A percentile compares a stretch with the other conserved stretches of the same genome.
phyloP scores from a whole-genome alignment of 2,888 invertebrate species.

The Andrena marginata region DNA sequence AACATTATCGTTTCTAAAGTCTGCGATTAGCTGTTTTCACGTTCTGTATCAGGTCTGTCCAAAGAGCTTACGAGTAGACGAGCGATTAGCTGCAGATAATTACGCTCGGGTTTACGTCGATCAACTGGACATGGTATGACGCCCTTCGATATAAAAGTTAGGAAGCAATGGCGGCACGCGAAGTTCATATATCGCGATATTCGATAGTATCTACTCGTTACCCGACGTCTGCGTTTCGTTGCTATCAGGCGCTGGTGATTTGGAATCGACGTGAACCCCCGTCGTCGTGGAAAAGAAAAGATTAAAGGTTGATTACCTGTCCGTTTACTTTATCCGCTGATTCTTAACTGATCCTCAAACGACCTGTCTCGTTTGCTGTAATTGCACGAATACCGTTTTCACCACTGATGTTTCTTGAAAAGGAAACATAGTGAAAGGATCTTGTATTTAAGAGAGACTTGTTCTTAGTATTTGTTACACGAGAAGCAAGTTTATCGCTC shows the following conservation, averaged over 20 bases:
- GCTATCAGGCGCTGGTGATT: slow-evolving; percentile 23
- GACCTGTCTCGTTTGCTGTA: slow-evolving; percentile 6
- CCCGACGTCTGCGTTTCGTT: slow-evolving; percentile 32
- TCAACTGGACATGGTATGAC: slow-evolving; percentile 23
- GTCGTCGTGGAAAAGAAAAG: slow-evolving; percentile 11
- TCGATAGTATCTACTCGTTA: slow-evolving; percentile 8
- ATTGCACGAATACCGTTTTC: slow-evolving; percentile 17
- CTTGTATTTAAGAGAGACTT: neutral
- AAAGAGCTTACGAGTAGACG: slow-evolving; percentile 1
- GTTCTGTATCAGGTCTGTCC: neutral
- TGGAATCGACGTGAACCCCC: slow-evolving; percentile 32
- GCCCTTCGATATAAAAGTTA: slow-evolving; percentile 20
- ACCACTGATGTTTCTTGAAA: neutral
- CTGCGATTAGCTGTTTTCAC: neutral
- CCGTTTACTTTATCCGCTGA: slow-evolving; percentile 26
- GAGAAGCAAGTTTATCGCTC: too few relatives aligned
- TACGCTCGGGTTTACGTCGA: slow-evolving; percentile 22
- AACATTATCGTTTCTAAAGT: neutral
- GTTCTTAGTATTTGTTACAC: too few relatives aligned
- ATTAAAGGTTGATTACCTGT: slow-evolving; percentile 40
- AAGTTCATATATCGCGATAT: slow-evolving; percentile 35
- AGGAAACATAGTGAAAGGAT: neutral
- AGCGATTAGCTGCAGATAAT: slow-evolving; percentile 40
- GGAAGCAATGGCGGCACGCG: slow-evolving; percentile 15
- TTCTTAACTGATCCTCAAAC: slow-evolving; percentile 31